Evolutionary conservation across 2,113 vertebrate species (phyloP), one percentile per base, ranked within the genome.

Genomic region (Mesembrinibis cayennensis): DNA sequence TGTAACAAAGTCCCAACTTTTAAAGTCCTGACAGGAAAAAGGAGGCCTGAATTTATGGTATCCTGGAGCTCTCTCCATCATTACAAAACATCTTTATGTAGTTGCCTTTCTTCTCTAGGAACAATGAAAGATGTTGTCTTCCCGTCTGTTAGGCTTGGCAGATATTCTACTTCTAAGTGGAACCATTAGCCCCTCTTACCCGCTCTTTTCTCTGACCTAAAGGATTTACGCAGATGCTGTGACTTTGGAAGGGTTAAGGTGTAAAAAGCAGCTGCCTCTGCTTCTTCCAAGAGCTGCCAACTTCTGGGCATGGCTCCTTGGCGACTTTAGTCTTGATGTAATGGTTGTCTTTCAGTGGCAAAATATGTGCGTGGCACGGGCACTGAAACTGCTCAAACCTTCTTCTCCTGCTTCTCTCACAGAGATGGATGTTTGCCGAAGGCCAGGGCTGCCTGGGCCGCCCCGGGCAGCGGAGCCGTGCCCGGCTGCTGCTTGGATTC

Each of bases 331-430:
- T 25, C 53, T n/a, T 72, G 67, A 16, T 42, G 17, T 15, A 40
- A 58, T 9, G 10, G 6, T 61, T 89, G 65, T 73, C 32, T 53
- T 85, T 77, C 22, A 50, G 61, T 6, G 6, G 7, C 47, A 66
- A 62, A 89, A 22, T 15, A 17, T 0, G 2, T 6, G 36, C 4
- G 0, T 4, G 50, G 11, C 2, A 1, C 1, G 7, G 14, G 30
- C 27, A 1, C 59, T 5, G 59, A 23, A 74, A 13, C 65, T 8
- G 2, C 63, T 36, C 32, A 16, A 18, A 13, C 23, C 69, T 67
- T 15, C 45, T 47, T 21, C 16, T 22, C 21, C 32, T 20, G 0
- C 47, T 47, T 72, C 73, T 38, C 8, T 36, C 58, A 1, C 38
- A 13, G 32, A 40, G 81, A 63, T 27, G 16, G 4, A 47, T 10